phyloP scores from a whole-genome alignment of 2,797 vertebrate species.

The Gobio occitaniae region DNA sequence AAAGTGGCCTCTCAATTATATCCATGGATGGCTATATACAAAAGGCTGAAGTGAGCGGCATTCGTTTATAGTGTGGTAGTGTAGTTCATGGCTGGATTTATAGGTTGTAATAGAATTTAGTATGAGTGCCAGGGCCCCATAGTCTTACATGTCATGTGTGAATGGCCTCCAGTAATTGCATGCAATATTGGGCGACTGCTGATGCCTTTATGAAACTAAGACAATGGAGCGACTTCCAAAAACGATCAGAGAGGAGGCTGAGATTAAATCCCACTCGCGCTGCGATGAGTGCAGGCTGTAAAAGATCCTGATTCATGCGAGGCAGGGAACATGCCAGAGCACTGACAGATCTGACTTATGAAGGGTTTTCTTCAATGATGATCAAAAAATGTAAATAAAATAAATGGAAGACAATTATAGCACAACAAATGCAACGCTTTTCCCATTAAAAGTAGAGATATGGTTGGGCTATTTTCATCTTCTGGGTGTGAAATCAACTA shows the following conservation, averaged over 20 bases:
- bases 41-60: conserved; percentile 21
- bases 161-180: conserved; percentile 44
- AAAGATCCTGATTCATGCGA: conserved; percentile 18
- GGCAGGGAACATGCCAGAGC: not conserved
- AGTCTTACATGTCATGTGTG: conserved; percentile 43
- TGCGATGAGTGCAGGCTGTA: conserved; percentile 8
- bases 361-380: conserved; percentile 1
- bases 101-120: conserved; percentile 20
- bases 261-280: conserved; percentile 12
- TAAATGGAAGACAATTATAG: not conserved
- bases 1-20: conserved; percentile 51
- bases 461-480: not conserved
- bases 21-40: conserved; percentile 45
- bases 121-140: not conserved
- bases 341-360: not conserved
- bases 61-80: conserved; percentile 17
- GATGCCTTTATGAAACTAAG: conserved; percentile 33
- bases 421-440: not conserved
- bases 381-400: not conserved
- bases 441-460: not conserved
- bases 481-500: not conserved
- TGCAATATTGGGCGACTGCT: not conserved
- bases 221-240: conserved; percentile 19
- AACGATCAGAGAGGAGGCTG: not conserved
- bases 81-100: conserved; percentile 16